Conservation (phyloP, 2,797 vertebrate species). For the Sciaenops ocellatus region DNA sequence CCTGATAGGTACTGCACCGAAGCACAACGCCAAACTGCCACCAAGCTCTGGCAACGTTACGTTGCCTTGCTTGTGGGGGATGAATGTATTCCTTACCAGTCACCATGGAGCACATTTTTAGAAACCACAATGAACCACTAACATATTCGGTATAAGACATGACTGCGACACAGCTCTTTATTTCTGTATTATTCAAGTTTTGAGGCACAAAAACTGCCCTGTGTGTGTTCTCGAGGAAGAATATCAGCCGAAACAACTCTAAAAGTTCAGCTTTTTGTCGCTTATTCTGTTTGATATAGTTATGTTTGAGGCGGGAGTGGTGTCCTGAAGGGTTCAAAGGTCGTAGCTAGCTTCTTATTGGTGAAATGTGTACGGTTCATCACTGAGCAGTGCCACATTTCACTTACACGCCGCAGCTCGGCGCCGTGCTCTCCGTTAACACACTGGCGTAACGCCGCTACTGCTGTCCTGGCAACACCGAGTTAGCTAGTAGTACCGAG, state of each 20-base stretch:
- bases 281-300: not conserved
- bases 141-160: not conserved
- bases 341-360: not conserved
- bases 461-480: not conserved
- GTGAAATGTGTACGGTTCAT: constrained; percentile 8
- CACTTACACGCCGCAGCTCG: too few relatives aligned
- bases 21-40: not conserved
- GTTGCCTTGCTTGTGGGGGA: too few relatives aligned
- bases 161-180: not conserved
- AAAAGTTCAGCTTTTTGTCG: constrained; percentile 24
- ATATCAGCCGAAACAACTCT: not conserved
- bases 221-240: not conserved
- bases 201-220: not conserved
- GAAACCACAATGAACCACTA: not conserved
- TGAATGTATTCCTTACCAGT: not conserved
- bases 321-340: not conserved
- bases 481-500: constrained; percentile 17
- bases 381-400: not conserved
- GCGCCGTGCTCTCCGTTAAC: not conserved
- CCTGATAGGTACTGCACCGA: not conserved
- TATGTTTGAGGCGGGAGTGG: too few relatives aligned
- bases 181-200: constrained; percentile 2
- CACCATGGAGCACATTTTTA: not conserved
- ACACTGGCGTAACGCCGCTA: not conserved
- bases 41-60: constrained; percentile 1